Conservation (phyloP, 2,888 invertebrate genomes). For the Drosophila falleni region DNA sequence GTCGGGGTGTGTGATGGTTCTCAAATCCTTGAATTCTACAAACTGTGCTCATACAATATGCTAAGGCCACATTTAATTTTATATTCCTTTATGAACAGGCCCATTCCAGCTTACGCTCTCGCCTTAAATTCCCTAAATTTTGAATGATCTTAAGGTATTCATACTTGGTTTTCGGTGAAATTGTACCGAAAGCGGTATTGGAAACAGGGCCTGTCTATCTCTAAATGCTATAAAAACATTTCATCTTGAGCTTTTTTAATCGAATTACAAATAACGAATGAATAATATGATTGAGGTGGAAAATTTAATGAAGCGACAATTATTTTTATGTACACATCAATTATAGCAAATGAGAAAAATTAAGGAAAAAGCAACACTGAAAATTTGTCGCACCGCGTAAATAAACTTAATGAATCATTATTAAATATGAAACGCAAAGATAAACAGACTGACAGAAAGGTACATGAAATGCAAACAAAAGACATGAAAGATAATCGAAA, state of each 20-base stretch:
- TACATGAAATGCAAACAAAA: slow-evolving; percentile 32
- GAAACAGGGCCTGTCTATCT: slow-evolving; percentile 15
- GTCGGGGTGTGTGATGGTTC: slow-evolving; percentile 5
- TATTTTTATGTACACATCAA: slow-evolving; percentile 60
- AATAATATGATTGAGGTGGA: slow-evolving; percentile 24
- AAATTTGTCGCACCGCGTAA: slow-evolving; percentile 51
- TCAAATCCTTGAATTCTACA: slow-evolving; percentile 50
- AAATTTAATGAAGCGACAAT: slow-evolving; percentile 57
- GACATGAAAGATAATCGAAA: slow-evolving; percentile 1
- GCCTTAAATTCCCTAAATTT: not conserved
- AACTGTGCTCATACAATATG: slow-evolving; percentile 69
- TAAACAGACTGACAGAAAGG: slow-evolving; percentile 35
- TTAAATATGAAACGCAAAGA: slow-evolving; percentile 31
- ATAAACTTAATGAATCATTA: slow-evolving; percentile 67
- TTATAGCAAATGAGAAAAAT: slow-evolving; percentile 45
- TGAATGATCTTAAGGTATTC: not conserved
- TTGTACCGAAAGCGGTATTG: not conserved
- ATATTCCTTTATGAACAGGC: slow-evolving; percentile 37
- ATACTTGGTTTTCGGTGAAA: not conserved
- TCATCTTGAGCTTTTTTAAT: slow-evolving; percentile 40
- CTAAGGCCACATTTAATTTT: slow-evolving; percentile 79
- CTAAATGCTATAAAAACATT: slow-evolving; percentile 42
- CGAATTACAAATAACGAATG: slow-evolving; percentile 12
- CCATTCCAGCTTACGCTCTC: not conserved
- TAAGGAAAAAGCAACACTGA: slow-evolving; percentile 13